These are phyloP conservation scores for Sinocyclocheilus rhinocerous DNA, from an alignment of 2,113 vertebrate species.

Conservation along the genomic window DNA sequence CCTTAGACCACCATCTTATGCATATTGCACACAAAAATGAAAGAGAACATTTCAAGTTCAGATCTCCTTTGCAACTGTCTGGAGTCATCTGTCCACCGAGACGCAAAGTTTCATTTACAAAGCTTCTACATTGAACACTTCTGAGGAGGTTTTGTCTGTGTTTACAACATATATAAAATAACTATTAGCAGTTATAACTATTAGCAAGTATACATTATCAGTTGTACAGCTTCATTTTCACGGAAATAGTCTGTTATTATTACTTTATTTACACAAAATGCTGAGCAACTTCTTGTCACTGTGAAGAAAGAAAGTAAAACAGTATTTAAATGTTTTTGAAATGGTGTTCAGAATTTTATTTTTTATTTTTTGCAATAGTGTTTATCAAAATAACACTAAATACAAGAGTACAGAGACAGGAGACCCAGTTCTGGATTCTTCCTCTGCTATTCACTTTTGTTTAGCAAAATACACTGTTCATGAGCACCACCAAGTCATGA, in stretches of 20 bases:
- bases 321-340: not conserved
- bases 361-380: not conserved
- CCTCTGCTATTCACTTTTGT: not conserved
- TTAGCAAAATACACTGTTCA: not conserved
- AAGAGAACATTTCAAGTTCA: not conserved
- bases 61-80: not conserved
- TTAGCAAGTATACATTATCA: not conserved
- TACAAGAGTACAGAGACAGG: not conserved
- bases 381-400: not conserved
- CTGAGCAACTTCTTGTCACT: too few species aligned
- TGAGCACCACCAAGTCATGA: not conserved
- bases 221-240: not conserved
- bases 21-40: not conserved
- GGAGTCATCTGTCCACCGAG: not conserved
- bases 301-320: not conserved
- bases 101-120: not conserved
- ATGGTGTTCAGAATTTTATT: not conserved
- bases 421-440: not conserved
- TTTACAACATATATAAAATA: not conserved
- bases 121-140: not conserved
- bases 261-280: not conserved
- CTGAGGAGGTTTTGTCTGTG: not conserved
- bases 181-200: not conserved
- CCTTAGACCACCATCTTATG: not conserved
- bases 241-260: not conserved